phyloP scores from a whole-genome alignment of 2,888 invertebrate genomes.

The Oscheius sp. region DNA sequence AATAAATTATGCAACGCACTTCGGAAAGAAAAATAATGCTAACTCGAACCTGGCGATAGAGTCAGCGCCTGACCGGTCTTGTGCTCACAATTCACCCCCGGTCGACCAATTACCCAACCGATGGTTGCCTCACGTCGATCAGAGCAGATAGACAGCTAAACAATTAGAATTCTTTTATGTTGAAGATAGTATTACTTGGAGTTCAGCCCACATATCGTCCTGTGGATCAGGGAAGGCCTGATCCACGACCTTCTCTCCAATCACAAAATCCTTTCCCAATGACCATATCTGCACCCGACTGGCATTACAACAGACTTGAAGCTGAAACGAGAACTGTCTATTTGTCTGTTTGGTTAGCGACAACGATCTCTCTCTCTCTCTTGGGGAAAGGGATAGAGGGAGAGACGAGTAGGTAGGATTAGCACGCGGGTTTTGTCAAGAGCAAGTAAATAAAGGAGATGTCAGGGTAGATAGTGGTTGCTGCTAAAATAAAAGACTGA shows the following conservation, averaged over 20 bases:
- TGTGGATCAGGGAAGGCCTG: slow-evolving; percentile 13
- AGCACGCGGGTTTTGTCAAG: too few species aligned
- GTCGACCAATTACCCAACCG: slow-evolving; percentile 17
- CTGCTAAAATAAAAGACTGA: too few species aligned
- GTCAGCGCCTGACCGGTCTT: slow-evolving; percentile 20
- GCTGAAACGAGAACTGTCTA: slow-evolving; percentile 25
- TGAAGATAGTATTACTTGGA: slow-evolving; percentile 10
- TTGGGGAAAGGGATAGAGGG: not conserved
- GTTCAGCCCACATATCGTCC: slow-evolving; percentile 29
- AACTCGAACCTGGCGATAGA: slow-evolving; percentile 22
- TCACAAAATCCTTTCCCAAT: slow-evolving; percentile 14
- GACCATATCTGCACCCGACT: slow-evolving; percentile 24
- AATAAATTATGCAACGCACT: slow-evolving; percentile 18
- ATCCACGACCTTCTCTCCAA: slow-evolving; percentile 11
- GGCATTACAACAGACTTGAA: slow-evolving; percentile 34
- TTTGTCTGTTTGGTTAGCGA: slow-evolving; percentile 7
- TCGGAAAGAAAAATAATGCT: too few species aligned
- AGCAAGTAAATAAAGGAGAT: too few species aligned
- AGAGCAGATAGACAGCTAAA: slow-evolving; percentile 28
- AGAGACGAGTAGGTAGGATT: too few species aligned
- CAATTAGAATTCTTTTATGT: not conserved
- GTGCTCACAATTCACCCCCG: slow-evolving; percentile 30
- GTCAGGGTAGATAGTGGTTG: not conserved
- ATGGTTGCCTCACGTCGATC: slow-evolving; percentile 27
- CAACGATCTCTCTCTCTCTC: too few species aligned